Percentiles rank a stretch among this genome's conserved stretches.
Conservation (phyloP, 2,888 invertebrate genomes). For the Aelia acuminata region DNA sequence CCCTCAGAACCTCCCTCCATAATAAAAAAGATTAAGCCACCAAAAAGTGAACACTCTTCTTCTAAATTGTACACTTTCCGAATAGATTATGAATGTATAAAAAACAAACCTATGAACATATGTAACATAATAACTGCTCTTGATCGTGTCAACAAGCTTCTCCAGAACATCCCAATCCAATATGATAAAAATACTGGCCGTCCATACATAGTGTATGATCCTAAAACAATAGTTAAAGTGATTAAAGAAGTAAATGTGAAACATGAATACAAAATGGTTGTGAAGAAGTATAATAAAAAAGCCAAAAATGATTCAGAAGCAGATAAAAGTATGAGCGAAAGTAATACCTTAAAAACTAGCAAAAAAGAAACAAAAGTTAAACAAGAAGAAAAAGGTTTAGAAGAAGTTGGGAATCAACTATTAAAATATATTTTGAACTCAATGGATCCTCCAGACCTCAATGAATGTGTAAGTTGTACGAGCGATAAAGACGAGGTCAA, state of each 20-base stretch:
- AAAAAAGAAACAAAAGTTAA: neutral
- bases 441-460: neutral
- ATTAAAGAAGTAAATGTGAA: slow-evolving; percentile 18
- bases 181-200: slow-evolving; percentile 22
- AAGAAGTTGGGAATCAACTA: slow-evolving; percentile 10
- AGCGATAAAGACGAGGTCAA: neutral
- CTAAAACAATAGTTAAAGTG: slow-evolving; percentile 18
- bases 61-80: neutral
- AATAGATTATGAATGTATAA: slow-evolving; percentile 20
- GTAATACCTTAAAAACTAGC: neutral
- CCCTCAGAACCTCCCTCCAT: neutral
- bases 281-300: neutral
- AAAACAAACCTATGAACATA: neutral
- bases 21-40: neutral
- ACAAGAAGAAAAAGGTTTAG: slow-evolving; percentile 5
- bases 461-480: neutral
- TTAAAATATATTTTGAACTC: slow-evolving; percentile 5
- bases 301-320: neutral
- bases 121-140: slow-evolving; percentile 11
- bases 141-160: neutral
- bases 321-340: neutral
- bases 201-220: neutral
- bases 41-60: slow-evolving; percentile 27
- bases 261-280: slow-evolving; percentile 25
- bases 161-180: slow-evolving; percentile 32